Base-by-base conservation (phyloP, 2,797 vertebrate species). In the Ceryle rudis region DNA sequence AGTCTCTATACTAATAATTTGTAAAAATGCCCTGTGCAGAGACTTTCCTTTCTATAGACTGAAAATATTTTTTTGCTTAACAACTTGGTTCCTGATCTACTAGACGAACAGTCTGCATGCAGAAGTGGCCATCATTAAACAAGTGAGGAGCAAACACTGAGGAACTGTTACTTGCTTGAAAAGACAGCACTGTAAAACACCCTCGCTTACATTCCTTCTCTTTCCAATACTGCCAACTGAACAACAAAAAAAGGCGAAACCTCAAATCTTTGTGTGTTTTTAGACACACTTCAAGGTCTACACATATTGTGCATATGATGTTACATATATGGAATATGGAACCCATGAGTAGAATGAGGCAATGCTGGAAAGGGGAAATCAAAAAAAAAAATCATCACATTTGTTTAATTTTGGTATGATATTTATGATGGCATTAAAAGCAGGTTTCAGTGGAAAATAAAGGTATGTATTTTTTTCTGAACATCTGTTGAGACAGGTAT, bases 401-500 rank as follows among this genome's bases (percentile, higher is more conserved):
- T 96, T 93, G 78, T 93, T 83, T 77, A 82, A 95, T 86, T 96
- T 97, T 95, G 85, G 71, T 95, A 91, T 86, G 61, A 92, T 84
- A 91, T 93, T 95, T 97, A 93, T 74, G 89, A 91, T 65, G 61
- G 65, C 81, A 96, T 94, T 81, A 96, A 86, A 97, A 87, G 77
- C 66, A 95, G 71, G 72, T 95, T 93, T 95, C 79, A 73, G 86
- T 86, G 94, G 98, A 98, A 97, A 98, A 96, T 67, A 94, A 93
- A 96, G 79, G 64, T 80, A 91, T 28, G 81, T 25, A 72, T 94
- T 90, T 94, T 96, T 95, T 94, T 93, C 95, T 81, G 75, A 97
- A 95, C 95, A 97, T 97, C 96, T 96, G 90, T 96, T 91, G 91
- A 87, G 88, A 96, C 90, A 97, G 96, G 97, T 96, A 93, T 74